phyloP scores from a whole-genome alignment of 2,888 invertebrate genomes.

The Fissipunctia ypsillon region DNA sequence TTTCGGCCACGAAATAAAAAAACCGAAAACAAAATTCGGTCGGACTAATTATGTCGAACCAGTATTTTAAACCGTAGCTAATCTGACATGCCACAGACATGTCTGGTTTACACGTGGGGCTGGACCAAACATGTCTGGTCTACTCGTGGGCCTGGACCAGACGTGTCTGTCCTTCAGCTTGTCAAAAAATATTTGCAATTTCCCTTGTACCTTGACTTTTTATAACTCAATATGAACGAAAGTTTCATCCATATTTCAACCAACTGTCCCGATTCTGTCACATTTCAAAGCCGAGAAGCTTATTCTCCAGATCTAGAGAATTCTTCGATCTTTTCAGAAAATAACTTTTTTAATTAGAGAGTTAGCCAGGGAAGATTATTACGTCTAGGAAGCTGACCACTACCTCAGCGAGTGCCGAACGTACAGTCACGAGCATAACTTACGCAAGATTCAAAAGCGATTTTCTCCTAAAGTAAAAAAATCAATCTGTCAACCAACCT shows the following conservation, averaged over 20 bases:
- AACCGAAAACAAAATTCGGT: no score
- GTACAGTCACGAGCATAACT: not conserved
- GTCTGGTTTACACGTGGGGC: no score
- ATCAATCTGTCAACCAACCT: no score
- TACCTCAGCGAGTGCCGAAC: not conserved
- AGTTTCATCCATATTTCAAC: not conserved
- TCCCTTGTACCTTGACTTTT: not conserved
- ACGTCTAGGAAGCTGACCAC: not conserved
- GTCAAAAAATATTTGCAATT: not conserved
- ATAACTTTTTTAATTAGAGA: conserved; percentile 27
- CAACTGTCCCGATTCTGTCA: not conserved
- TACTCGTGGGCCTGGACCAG: no score
- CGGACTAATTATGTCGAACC: no score
- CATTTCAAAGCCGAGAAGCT: not conserved
- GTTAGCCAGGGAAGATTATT: not conserved
- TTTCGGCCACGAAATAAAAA: no score
- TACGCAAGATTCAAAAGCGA: not conserved
- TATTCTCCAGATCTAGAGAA: not conserved
- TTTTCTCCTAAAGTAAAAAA: not conserved
- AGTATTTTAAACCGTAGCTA: not conserved
- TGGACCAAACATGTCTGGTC: no score
- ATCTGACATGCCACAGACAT: not conserved
- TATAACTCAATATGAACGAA: not conserved
- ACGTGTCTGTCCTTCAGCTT: not conserved
- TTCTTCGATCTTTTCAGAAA: not conserved